Base-by-base conservation (phyloP, 2,888 invertebrate species). In the Drosophila meridiana region DNA sequence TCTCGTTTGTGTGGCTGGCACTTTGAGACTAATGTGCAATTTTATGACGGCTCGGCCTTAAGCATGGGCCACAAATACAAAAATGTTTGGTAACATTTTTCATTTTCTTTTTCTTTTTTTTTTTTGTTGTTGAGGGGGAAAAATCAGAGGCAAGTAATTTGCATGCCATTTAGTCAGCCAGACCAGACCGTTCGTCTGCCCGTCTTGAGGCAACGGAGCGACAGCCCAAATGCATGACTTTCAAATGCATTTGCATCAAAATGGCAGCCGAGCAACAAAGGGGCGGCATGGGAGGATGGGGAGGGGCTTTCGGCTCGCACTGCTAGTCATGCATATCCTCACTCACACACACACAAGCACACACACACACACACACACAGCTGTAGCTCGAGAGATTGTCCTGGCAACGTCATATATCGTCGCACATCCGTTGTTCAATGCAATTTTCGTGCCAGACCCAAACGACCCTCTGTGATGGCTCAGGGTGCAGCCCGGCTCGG, bases 231-330 rank as follows among this genome's bases (percentile, higher is more conserved):
- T 40, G 38, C 74, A 69, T 64, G 78, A 76, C 78, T 78, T 81
- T 69, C 73, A 78, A 80, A 72, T 89, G 84, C 84, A 88, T 89
- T 88, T 86, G 88, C 84, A 88, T 82, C 81, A 76, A 76, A 85
- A 85, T 87, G 80, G 73, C 53, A 50, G 65, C 9, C 68, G 32
- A 45, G 36, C 56, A 20, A 20, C 20, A 20, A 20, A 20, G 20
- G 20, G 20, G 20, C 20, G 20, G 20, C 20, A 20, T 38, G 43
- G 42, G 48, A 57, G 53, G 40, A 20, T 56, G 61, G 45, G 59
- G 28, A 26, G 28, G 13, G 32, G 47, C 40, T 28, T 57, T 56
- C 73, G 79, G 63, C 52, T 60, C 69, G 88, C 88, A 75, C 78
- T 73, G 73, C 69, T 73, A 69, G 77, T 83, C 89, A 87, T 76